A percentile compares a stretch with the other conserved stretches of the same genome.
Evolutionary conservation across 2,797 vertebrate genomes (phyloP).

Genomic region (Cynodonichthys magdalenae): DNA sequence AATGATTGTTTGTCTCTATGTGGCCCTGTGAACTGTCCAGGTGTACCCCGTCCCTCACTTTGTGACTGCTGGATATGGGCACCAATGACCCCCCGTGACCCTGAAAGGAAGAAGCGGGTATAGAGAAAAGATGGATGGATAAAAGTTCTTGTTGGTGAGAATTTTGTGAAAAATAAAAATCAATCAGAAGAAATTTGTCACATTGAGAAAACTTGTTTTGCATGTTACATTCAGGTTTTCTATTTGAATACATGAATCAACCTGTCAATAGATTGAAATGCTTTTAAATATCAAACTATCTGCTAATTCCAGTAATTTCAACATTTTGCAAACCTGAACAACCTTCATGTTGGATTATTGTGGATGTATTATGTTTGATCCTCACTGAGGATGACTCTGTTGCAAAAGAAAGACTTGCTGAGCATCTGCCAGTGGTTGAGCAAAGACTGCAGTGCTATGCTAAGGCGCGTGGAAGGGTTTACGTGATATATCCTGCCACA

Average conservation of each 20-base stretch:
- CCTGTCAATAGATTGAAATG: constrained; percentile 1
- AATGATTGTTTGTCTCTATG: too few relatives aligned
- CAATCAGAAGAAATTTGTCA: too few relatives aligned
- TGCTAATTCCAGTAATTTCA: constrained; percentile 29
- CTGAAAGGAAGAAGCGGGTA: too few relatives aligned
- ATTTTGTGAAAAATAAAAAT: too few relatives aligned
- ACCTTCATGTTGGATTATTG: constrained; percentile 21
- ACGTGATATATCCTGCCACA: constrained; percentile 79
- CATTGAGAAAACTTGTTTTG: too few relatives aligned
- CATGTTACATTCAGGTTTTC: too few relatives aligned
- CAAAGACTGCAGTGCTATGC: constrained; percentile 56
- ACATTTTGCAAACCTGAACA: constrained; percentile 34
- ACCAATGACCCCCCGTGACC: too few relatives aligned
- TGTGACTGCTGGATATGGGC: too few relatives aligned
- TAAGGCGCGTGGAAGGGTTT: constrained; percentile 75
- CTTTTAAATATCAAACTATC: constrained; percentile 46
- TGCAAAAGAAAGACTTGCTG: constrained; percentile 21
- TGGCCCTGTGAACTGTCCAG: too few relatives aligned
- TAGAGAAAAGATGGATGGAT: too few relatives aligned
- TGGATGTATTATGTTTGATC: constrained; percentile 69
- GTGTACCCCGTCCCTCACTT: too few relatives aligned
- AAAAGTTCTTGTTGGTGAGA: too few relatives aligned
- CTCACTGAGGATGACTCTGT: constrained; percentile 26
- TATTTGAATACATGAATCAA: constrained; percentile 6
- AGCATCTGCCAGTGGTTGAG: constrained; percentile 44